Evolutionary conservation across 1,140 invertebrate species (phyloP).

Genomic region (Laupala kohalensis): DNA sequence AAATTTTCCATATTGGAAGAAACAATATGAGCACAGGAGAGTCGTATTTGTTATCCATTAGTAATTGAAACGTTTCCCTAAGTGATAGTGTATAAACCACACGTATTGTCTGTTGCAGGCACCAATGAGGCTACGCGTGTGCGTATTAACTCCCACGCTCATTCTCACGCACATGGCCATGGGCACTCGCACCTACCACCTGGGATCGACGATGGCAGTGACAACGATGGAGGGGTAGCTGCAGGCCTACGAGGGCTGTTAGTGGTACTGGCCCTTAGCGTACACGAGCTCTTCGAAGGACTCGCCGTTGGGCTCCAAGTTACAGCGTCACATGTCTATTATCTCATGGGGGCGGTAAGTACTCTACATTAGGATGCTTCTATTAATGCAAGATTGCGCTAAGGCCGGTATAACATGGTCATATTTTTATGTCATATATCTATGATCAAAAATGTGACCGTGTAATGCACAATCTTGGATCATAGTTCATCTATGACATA

Average conservation of each 20-base stretch:
- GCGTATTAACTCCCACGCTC: slow-evolving; percentile 19
- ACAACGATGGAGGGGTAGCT: slow-evolving; percentile 21
- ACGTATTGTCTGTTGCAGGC: background rate
- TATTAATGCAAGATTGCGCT: too few species aligned
- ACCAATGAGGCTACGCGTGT: background rate
- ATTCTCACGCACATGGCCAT: slow-evolving; percentile 33
- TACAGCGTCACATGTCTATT: slow-evolving; percentile 51
- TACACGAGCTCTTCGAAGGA: slow-evolving; percentile 87
- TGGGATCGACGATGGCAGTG: slow-evolving; percentile 21
- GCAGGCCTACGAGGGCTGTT: slow-evolving; percentile 41
- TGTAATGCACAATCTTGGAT: too few species aligned
- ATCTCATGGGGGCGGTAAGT: slow-evolving; percentile 63
- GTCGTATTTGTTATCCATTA: too few species aligned
- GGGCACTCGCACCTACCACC: slow-evolving; percentile 33
- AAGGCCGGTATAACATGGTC: too few species aligned
- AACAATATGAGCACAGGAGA: too few species aligned
- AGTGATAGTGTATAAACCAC: too few species aligned
- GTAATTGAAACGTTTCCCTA: too few species aligned
- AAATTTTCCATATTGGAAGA: too few species aligned
- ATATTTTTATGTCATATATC: too few species aligned
- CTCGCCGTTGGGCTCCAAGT: slow-evolving; percentile 73
- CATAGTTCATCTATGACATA: too few species aligned
- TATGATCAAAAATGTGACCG: too few species aligned
- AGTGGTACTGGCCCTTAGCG: slow-evolving; percentile 72
- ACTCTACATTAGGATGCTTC: too few species aligned